Evolutionary conservation across 2,888 invertebrate genomes (phyloP).

Genomic region (Synergus gifuensis): DNA sequence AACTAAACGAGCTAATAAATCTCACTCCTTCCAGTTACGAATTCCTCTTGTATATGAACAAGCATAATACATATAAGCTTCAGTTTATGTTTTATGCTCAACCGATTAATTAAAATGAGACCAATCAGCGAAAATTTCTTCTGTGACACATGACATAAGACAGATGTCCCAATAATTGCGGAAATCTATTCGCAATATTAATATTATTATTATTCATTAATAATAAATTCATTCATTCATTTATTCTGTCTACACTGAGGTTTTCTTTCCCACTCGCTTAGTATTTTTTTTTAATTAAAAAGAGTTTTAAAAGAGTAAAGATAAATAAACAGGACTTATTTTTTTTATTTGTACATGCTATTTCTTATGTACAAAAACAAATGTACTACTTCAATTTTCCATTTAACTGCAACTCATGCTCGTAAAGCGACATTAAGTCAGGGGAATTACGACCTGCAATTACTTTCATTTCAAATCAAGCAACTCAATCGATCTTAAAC

Average conservation of each 20-base stretch:
- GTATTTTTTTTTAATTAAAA: no score
- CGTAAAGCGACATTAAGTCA: not conserved
- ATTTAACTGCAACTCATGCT: not conserved
- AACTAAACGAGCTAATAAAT: constrained; percentile 67
- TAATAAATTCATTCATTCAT: no score
- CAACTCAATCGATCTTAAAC: constrained; percentile 9
- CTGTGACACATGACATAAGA: no score
- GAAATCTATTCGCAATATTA: no score
- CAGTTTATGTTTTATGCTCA: not conserved
- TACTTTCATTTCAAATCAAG: constrained; percentile 3
- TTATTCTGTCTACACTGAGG: no score
- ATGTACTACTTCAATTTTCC: not conserved
- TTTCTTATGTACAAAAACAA: not conserved
- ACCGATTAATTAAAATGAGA: not conserved
- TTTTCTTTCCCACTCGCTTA: no score
- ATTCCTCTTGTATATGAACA: not conserved
- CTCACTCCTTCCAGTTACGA: constrained; percentile 53
- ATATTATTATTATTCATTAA: no score
- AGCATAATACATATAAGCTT: no score
- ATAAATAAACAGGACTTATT: no score
- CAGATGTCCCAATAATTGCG: no score
- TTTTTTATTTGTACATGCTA: no score
- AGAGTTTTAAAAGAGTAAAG: no score
- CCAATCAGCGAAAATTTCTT: not conserved
- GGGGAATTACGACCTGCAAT: constrained; percentile 1